These are phyloP conservation scores for Helleia helle DNA, from an alignment of 2,888 invertebrate species.

Conservation along the genomic window DNA sequence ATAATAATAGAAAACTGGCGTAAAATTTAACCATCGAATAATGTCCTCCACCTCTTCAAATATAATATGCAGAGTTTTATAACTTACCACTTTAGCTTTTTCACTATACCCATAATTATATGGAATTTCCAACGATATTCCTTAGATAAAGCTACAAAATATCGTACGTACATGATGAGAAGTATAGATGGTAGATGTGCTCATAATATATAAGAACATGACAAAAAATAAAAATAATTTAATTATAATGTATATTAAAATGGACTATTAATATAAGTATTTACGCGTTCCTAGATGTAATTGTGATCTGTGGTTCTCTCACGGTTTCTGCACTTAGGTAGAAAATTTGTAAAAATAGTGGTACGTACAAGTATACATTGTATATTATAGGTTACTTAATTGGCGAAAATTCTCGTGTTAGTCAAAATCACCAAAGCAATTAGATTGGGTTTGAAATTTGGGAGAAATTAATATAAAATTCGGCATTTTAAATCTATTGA, in stretches of 20 bases:
- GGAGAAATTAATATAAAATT: conserved; percentile 19
- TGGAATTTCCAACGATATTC: too few relatives aligned
- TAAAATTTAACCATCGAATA: too few relatives aligned
- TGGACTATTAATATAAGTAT: conserved; percentile 15
- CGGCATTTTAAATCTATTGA: conserved; percentile 21
- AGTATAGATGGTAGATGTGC: neutral
- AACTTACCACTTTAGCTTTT: too few relatives aligned
- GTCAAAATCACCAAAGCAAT: conserved; percentile 48
- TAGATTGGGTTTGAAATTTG: conserved; percentile 16
- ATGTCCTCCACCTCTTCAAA: too few relatives aligned
- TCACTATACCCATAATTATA: too few relatives aligned
- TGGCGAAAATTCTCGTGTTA: conserved; percentile 28
- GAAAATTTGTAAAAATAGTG: conserved; percentile 22
- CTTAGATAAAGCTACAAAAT: too few relatives aligned
- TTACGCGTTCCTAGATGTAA: conserved; percentile 25
- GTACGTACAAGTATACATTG: conserved; percentile 16
- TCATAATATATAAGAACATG: conserved; percentile 13
- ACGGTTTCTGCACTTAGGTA: conserved; percentile 17
- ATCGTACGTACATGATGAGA: too few relatives aligned
- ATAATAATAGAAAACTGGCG: too few relatives aligned
- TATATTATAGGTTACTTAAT: conserved; percentile 20
- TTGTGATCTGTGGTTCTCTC: conserved; percentile 17
- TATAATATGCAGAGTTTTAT: too few relatives aligned
- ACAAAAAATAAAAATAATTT: conserved; percentile 18
- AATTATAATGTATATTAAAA: conserved; percentile 17